A percentile compares a stretch with the other conserved stretches of the same genome.
phyloP scores from a whole-genome alignment of 1,140 invertebrate genomes.

The Euura saliciscinereae region DNA sequence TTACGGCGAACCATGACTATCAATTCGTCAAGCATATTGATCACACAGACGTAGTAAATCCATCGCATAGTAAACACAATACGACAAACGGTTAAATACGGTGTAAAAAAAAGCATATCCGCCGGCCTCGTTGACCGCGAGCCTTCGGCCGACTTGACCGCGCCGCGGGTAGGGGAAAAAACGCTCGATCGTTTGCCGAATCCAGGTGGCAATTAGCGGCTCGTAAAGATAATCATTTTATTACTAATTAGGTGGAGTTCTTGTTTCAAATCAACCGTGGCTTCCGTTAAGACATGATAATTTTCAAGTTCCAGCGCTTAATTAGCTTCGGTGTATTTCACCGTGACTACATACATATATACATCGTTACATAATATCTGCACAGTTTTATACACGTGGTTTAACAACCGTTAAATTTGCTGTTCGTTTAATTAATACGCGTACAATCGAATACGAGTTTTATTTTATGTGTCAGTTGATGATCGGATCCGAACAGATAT shows the following conservation, averaged over 20 bases:
- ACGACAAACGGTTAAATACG: no score
- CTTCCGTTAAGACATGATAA: background rate
- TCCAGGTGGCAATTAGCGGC: constrained; percentile 8
- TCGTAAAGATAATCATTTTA: constrained; percentile 14
- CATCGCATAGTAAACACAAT: no score
- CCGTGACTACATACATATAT: background rate
- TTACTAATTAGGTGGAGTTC: constrained; percentile 8
- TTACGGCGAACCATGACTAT: no score
- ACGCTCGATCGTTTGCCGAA: background rate
- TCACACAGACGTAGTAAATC: no score
- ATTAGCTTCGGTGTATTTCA: background rate
- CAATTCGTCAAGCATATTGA: no score
- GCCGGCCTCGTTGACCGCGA: no score
- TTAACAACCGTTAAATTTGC: background rate
- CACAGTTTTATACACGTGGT: background rate
- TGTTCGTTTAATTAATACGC: background rate
- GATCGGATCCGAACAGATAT: background rate
- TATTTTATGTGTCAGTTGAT: no score
- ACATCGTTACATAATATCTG: background rate
- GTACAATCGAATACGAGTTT: background rate
- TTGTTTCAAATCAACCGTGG: constrained; percentile 7
- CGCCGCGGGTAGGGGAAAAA: background rate
- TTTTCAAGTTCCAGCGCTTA: background rate
- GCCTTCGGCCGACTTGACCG: no score
- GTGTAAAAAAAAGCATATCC: no score